phyloP scores from a whole-genome alignment of 2,888 invertebrate genomes.

The Phragmatobia fuliginosa region DNA sequence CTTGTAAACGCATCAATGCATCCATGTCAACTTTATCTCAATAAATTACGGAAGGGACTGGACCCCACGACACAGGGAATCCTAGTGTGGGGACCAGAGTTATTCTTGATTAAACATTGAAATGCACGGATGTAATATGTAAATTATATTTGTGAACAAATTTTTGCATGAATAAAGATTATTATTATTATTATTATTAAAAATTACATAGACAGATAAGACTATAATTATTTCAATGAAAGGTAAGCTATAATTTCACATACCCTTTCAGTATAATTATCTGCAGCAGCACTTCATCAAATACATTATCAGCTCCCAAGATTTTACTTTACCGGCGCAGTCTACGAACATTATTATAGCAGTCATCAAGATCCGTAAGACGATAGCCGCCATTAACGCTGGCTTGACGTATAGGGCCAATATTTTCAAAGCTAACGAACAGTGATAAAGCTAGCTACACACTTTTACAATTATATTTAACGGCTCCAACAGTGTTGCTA shows the following conservation, averaged over 20 bases:
- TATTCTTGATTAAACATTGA: too few species aligned
- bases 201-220: background rate
- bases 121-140: too few species aligned
- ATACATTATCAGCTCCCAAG: background rate
- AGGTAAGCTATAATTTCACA: background rate
- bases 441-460: slow-evolving; percentile 18
- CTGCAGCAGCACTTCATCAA: background rate
- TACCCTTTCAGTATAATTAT: background rate
- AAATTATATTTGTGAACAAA: too few species aligned
- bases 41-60: too few species aligned
- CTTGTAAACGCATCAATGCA: too few species aligned
- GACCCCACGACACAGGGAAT: too few species aligned
- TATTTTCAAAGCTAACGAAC: slow-evolving; percentile 65
- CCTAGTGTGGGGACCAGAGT: too few species aligned
- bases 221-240: background rate
- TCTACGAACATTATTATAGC: slow-evolving; percentile 30
- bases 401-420: slow-evolving; percentile 61
- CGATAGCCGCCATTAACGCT: slow-evolving; percentile 63
- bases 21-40: too few species aligned
- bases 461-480: slow-evolving; percentile 10
- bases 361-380: slow-evolving; percentile 54
- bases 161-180: too few species aligned
- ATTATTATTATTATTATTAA: too few species aligned
- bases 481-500: background rate
- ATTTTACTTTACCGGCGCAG: background rate